Evolutionary conservation across 2,113 vertebrate genomes (phyloP), one percentile per base, ranked within the genome.

Genomic region (Addax nasomaculatus): DNA sequence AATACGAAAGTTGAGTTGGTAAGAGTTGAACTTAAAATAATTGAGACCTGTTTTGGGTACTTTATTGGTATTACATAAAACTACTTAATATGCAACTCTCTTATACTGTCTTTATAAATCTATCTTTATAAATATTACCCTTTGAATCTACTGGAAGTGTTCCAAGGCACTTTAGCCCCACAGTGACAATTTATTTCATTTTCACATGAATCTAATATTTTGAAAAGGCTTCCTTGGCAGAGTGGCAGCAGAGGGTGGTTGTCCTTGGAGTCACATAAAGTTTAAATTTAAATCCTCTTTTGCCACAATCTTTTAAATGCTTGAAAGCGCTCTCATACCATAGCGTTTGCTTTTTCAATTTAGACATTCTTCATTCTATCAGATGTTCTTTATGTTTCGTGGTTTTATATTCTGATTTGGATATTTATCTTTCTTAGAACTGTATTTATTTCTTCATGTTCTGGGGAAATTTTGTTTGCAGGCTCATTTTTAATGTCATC

Each of bases 341-440:
- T 58, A 33, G n/a, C 58, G 30, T 92, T 97, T 57, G 21, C 57
- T 80, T 84, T 96, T 96, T 89, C 92, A 57, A 5, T 58, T 94
- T 81, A 94, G 67, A 90, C 17, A 67, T 81, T 94, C 47, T 92
- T 96, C 5, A 2, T 94, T 96, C 23, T 89, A 87, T 85, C 51
- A 57, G 23, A 30, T 62, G 27, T 81, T 86, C 39, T 83, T 97
- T 90, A 36, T 43, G 78, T 85, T 92, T 85, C 45, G 36, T 92
- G 43, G 33, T 89, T 94, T 96, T 94, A 57, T 85, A 76, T 47
- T 92, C n/a, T 93, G 91, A 62, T 76, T 84, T 93, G 55, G 13
- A 58, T 93, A 84, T 58, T 81, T 92, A 19, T 84, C 80, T 93
- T 55, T 89, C 60, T 93, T 96, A 94, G 39, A 96, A 92, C 36